Base-by-base conservation (phyloP, 2,113 vertebrate genomes). In the Chaetodon trifascialis region DNA sequence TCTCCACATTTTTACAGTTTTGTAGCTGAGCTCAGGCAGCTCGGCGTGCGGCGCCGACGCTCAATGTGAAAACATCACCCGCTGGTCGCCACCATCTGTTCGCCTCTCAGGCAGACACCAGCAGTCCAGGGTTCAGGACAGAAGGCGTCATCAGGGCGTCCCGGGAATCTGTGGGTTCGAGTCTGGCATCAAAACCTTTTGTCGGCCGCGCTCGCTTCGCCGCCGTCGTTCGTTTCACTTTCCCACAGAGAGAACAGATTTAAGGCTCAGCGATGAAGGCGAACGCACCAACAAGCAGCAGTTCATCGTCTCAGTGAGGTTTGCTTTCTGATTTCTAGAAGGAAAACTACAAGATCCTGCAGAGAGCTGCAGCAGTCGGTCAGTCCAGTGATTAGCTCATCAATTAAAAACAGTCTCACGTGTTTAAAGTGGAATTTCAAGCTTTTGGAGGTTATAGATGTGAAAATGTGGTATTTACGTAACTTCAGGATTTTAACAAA, bases 31-130 rank as follows among this genome's bases (percentile, higher is more conserved):
- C 38, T 11, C 1, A 10, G 25, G 62, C 51, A 21, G 49, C 40
- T n/a, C 44, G 15, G 3, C 21, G 47, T 44, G 69, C 49, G 23
- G 68, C 56, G 5, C 7, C 16, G 7, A 0, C 0, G 4, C 44
- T n/a, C 63, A 55, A 34, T 67, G 42, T 58, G 46, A 76, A 82
- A 73, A 69, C 75, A 51, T 46, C 69, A 44, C 85, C 10, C 9
- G 54, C 79, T 78, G 86, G 54, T 69, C 42, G 54, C 67, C 73
- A 7, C 79, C 79, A 83, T 85, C 73, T 83, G 85, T 70, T 75
- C 44, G 79, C 73, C 69, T 83, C 73, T 80, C 59, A n/a, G 72
- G 64, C 72, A n/a, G 46, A 64, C 47, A 11, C 21, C 71, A 25
- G 82, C 47, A 9, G 66, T 44, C 47, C 30, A 44, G 51, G 46